Conservation (phyloP, 2,888 invertebrate species). For the Tachina fera region DNA sequence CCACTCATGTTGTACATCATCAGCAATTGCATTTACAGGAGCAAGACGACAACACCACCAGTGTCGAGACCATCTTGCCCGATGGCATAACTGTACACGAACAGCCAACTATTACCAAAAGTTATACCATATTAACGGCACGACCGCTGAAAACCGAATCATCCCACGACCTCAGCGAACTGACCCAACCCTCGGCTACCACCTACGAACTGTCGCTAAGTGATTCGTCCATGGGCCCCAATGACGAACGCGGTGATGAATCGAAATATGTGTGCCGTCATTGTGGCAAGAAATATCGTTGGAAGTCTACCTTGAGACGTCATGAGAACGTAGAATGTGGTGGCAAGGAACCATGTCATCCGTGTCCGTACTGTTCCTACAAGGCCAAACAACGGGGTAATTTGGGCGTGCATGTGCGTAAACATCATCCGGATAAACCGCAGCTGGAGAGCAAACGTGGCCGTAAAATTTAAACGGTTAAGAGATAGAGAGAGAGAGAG, state of each 20-base stretch:
- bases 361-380: slow-evolving; percentile 91
- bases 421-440: slow-evolving; percentile 86
- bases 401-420: slow-evolving; percentile 91
- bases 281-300: slow-evolving; percentile 93
- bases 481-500: background rate
- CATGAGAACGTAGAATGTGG: slow-evolving; percentile 94
- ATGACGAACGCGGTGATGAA: slow-evolving; percentile 82
- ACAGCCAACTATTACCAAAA: slow-evolving; percentile 79
- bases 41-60: slow-evolving; percentile 76
- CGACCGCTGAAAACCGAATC: slow-evolving; percentile 81
- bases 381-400: slow-evolving; percentile 92
- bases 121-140: slow-evolving; percentile 82
- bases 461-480: slow-evolving; percentile 78
- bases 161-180: slow-evolving; percentile 75
- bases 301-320: slow-evolving; percentile 92
- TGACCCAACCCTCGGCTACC: slow-evolving; percentile 79
- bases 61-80: slow-evolving; percentile 78
- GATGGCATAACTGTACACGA: slow-evolving; percentile 79
- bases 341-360: slow-evolving; percentile 91
- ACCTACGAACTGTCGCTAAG: slow-evolving; percentile 82
- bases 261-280: slow-evolving; percentile 90
- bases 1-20: slow-evolving; percentile 75
- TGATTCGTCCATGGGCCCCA: slow-evolving; percentile 81
- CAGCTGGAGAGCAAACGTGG: slow-evolving; percentile 82
- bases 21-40: slow-evolving; percentile 77